These are phyloP conservation scores for Chymomyza amoena DNA, from an alignment of 2,888 invertebrate genomes.

Conservation along the genomic window DNA sequence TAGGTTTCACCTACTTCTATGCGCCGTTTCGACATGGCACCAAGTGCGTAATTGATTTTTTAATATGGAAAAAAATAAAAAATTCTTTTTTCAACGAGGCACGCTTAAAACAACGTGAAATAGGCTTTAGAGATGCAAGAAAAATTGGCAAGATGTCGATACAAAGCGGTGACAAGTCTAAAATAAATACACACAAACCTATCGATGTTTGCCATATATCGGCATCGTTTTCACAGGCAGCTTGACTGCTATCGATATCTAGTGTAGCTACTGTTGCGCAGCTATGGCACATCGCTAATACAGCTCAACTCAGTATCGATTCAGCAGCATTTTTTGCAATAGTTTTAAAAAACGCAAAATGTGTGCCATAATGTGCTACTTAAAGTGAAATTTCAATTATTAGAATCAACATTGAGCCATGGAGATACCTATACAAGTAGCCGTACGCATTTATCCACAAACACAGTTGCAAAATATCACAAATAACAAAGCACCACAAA, in stretches of 20 bases:
- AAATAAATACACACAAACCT: neutral
- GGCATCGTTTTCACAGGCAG: neutral
- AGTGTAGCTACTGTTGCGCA: neutral
- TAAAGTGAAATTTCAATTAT: conserved; percentile 41
- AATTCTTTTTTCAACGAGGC: conserved; percentile 39
- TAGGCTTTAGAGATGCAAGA: conserved; percentile 34
- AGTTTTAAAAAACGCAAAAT: conserved; percentile 44
- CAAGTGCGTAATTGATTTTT: neutral
- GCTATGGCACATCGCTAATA: conserved; percentile 35
- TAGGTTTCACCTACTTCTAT: conserved; percentile 93
- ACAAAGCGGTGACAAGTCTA: neutral
- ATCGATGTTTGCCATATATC: conserved; percentile 12
- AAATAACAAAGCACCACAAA: conserved; percentile 33
- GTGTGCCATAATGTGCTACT: conserved; percentile 33
- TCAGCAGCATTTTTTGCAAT: conserved; percentile 52
- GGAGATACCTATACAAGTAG: conserved; percentile 87
- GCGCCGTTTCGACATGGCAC: conserved; percentile 87
- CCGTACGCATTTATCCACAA: conserved; percentile 83
- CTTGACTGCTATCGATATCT: neutral
- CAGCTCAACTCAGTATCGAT: conserved; percentile 69
- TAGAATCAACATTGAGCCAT: conserved; percentile 74
- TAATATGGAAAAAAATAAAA: conserved; percentile 25
- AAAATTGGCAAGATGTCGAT: conserved; percentile 21
- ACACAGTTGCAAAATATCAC: conserved; percentile 52
- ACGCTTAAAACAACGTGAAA: conserved; percentile 56